A percentile compares a stretch with the other conserved stretches of the same genome.
Conservation (phyloP, 2,888 invertebrate species). For the Eustalomyia histrio region DNA sequence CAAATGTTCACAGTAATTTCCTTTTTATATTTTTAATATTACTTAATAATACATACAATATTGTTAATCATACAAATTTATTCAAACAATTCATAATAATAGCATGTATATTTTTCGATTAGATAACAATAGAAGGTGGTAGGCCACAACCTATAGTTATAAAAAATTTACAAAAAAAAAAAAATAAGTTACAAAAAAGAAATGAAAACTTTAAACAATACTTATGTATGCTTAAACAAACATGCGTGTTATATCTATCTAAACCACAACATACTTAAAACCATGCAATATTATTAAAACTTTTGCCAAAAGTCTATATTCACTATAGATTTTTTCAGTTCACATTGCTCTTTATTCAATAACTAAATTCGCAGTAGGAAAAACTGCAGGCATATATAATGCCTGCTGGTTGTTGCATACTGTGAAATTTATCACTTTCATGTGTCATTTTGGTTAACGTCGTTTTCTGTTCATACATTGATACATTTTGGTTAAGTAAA, state of each 20-base stretch:
- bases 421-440: constrained; percentile 64
- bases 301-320: not conserved
- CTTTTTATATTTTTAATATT: not conserved
- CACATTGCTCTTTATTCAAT: constrained; percentile 12
- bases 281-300: not conserved
- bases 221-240: not conserved
- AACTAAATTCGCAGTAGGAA: constrained; percentile 46
- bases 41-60: not conserved
- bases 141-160: constrained; percentile 30
- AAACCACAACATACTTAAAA: not conserved
- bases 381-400: constrained; percentile 45
- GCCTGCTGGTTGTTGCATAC: constrained; percentile 59
- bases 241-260: constrained; percentile 50
- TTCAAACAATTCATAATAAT: not conserved
- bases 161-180: constrained; percentile 17
- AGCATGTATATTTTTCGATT: constrained; percentile 33
- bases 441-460: constrained; percentile 57
- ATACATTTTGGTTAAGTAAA: not conserved
- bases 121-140: constrained; percentile 63
- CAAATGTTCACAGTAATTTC: not conserved
- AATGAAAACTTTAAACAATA: constrained; percentile 8
- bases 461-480: constrained; percentile 5
- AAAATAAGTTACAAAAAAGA: not conserved
- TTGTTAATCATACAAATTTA: not conserved
- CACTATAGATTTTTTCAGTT: not conserved